Evolutionary conservation across 1,140 invertebrate species (phyloP).

Genomic region (Musca domestica): DNA sequence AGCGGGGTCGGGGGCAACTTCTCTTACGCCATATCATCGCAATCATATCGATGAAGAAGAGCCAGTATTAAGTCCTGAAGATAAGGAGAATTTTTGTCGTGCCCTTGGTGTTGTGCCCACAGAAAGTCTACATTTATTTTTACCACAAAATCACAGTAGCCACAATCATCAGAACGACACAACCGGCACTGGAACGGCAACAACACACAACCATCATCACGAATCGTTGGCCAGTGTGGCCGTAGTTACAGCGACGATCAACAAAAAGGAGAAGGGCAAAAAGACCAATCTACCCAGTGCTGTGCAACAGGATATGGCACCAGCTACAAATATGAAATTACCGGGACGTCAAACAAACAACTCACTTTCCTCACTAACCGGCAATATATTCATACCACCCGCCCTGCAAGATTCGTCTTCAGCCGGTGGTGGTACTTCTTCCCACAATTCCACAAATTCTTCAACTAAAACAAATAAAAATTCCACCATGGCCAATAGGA

Average conservation of each 20-base stretch:
- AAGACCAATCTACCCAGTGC: not conserved
- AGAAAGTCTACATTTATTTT: constrained; percentile 14
- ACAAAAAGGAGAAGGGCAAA: constrained; percentile 23
- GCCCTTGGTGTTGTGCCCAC: constrained; percentile 9
- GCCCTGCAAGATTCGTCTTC: constrained; percentile 25
- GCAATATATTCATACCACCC: constrained; percentile 74
- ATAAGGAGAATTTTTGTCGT: constrained; percentile 50
- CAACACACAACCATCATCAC: constrained; percentile 17
- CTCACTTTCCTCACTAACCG: constrained; percentile 77
- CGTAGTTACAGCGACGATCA: not conserved
- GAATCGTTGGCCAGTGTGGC: constrained; percentile 13
- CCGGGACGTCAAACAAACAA: constrained; percentile 82
- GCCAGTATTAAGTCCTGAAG: constrained; percentile 46
- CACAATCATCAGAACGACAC: not conserved
- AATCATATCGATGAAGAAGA: constrained; percentile 26
- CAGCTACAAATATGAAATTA: constrained; percentile 56
- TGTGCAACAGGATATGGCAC: constrained; percentile 39
- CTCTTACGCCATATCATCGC: not conserved
- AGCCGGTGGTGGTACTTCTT: constrained; percentile 23
- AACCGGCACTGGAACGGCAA: constrained; percentile 23
- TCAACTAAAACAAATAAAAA: constrained; percentile 15
- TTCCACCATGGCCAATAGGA: constrained; percentile 9
- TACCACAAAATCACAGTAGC: no score
- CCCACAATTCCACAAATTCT: not conserved
- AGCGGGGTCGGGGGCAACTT: not conserved